phyloP scores from a whole-genome alignment of 1,140 invertebrate species.

The Drosophila micromelanica region DNA sequence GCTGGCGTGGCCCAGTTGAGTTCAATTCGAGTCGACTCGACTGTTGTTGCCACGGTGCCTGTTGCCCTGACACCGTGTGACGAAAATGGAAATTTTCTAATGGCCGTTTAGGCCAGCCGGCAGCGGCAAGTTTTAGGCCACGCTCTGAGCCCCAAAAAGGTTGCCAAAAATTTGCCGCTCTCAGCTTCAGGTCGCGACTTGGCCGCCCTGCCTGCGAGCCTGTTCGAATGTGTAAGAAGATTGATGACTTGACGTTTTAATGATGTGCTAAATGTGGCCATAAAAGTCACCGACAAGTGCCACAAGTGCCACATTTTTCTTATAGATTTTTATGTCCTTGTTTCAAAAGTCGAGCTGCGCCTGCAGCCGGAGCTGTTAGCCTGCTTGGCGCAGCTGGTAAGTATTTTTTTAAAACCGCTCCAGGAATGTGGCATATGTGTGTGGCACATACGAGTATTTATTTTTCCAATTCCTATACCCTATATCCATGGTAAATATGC shows the following conservation, averaged over 20 bases:
- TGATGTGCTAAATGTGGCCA: constrained; percentile 79
- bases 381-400: constrained; percentile 66
- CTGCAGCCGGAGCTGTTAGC: constrained; percentile 54
- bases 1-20: constrained; percentile 8
- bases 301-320: background rate
- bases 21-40: background rate
- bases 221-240: constrained; percentile 84
- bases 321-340: background rate
- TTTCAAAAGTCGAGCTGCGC: constrained; percentile 45
- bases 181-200: constrained; percentile 12
- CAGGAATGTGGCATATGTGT: constrained; percentile 12
- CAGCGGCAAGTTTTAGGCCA: constrained; percentile 6
- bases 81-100: constrained; percentile 84
- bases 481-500: too few species aligned
- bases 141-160: constrained; percentile 23
- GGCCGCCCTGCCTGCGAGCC: constrained; percentile 64
- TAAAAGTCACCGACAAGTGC: constrained; percentile 71
- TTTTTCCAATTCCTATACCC: background rate
- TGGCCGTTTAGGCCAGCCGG: constrained; percentile 42
- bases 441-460: background rate
- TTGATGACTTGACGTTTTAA: constrained; percentile 84
- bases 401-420: constrained; percentile 72
- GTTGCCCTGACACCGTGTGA: constrained; percentile 80
- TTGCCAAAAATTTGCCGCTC: constrained; percentile 14
- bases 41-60: constrained; percentile 20